These are phyloP conservation scores for Mimas tiliae DNA, from an alignment of 2,888 invertebrate species.

Conservation along the genomic window DNA sequence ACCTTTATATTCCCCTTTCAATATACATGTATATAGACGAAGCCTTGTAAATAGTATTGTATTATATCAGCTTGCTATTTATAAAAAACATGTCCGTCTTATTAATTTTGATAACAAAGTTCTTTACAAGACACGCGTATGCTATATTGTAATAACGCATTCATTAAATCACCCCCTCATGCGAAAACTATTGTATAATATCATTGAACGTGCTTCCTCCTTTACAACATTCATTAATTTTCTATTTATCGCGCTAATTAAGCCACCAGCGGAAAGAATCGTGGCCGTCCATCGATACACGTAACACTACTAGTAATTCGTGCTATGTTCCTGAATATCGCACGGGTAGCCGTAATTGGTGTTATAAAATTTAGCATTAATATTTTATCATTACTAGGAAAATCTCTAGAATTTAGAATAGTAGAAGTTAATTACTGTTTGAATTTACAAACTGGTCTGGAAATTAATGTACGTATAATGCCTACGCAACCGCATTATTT, in stretches of 20 bases:
- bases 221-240: constrained; percentile 52
- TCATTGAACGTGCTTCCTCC: constrained; percentile 57
- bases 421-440: background rate
- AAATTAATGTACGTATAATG: background rate
- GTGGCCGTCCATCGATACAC: constrained; percentile 7
- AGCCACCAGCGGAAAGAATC: constrained; percentile 32
- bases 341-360: constrained; percentile 21
- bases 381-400: background rate
- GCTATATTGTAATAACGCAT: constrained; percentile 57
- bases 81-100: constrained; percentile 38
- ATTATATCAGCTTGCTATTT: constrained; percentile 8
- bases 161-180: constrained; percentile 59
- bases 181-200: constrained; percentile 65
- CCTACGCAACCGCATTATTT: background rate
- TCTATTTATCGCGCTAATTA: constrained; percentile 37
- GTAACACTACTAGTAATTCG: background rate
- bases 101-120: constrained; percentile 48
- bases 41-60: background rate
- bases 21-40: background rate
- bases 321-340: background rate
- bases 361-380: constrained; percentile 7
- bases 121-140: constrained; percentile 57
- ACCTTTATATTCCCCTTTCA: no score
- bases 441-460: background rate
- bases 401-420: background rate